Conservation (phyloP, 2,797 vertebrate genomes). For the Hafferia zeledoni region DNA sequence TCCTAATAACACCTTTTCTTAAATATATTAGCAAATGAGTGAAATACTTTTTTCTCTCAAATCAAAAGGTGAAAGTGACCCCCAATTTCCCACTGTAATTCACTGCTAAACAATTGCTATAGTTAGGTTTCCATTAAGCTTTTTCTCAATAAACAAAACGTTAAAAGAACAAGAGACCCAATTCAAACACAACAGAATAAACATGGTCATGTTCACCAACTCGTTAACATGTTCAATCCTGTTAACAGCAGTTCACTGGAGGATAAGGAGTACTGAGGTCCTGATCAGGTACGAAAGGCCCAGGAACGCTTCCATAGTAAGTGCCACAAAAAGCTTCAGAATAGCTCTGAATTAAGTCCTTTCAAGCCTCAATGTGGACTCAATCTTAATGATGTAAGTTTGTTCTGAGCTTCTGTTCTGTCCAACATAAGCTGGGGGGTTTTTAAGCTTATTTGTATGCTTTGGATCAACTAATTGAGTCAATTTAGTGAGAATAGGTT, state of each 20-base stretch:
- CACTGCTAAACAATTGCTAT: neutral
- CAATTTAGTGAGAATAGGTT: neutral
- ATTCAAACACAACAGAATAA: neutral
- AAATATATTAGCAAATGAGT: neutral
- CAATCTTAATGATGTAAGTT: neutral
- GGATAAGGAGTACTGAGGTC: neutral
- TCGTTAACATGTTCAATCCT: neutral
- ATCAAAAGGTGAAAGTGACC: neutral
- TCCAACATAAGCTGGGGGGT: too few relatives aligned
- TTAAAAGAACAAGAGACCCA: neutral
- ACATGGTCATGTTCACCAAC: neutral
- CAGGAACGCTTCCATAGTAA: neutral
- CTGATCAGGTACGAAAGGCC: neutral
- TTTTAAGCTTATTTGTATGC: neutral
- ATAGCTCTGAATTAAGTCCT: neutral
- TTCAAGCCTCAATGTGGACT: neutral
- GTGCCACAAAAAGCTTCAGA: neutral
- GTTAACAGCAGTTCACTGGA: neutral
- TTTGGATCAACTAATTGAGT: neutral
- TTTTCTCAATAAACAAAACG: neutral
- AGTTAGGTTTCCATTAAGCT: neutral
- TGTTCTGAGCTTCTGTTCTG: neutral
- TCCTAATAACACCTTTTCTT: neutral
- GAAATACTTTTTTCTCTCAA: neutral
- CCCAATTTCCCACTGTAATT: neutral